phyloP scores from a whole-genome alignment of 1,140 invertebrate genomes.

The Calycopis cecrops region DNA sequence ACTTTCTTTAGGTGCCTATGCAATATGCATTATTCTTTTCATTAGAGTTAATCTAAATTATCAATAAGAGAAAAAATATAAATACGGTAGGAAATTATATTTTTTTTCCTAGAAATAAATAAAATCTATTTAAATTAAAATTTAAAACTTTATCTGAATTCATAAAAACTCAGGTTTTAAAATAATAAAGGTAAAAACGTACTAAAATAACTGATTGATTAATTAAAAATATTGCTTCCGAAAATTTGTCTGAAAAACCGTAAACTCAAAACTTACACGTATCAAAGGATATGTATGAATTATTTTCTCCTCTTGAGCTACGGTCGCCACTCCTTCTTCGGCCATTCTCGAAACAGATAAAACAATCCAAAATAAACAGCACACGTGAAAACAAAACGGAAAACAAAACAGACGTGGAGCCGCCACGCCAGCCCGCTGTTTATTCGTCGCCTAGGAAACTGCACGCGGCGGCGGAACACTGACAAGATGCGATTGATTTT shows the following conservation, averaged over 20 bases:
- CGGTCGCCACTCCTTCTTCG: conserved; percentile 59
- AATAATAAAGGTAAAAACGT: too few relatives aligned
- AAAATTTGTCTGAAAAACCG: not conserved
- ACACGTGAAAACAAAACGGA: conserved; percentile 23
- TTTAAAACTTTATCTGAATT: too few relatives aligned
- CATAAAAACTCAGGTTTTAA: too few relatives aligned
- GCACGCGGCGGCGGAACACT: conserved; percentile 30
- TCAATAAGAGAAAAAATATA: too few relatives aligned
- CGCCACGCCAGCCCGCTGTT: conserved; percentile 60
- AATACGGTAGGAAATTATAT: too few relatives aligned
- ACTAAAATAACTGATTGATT: too few relatives aligned
- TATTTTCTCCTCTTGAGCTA: conserved; percentile 78
- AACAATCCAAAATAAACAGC: not conserved
- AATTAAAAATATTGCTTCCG: not conserved
- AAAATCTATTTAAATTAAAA: too few relatives aligned
- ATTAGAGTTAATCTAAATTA: too few relatives aligned
- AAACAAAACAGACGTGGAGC: conserved; percentile 33
- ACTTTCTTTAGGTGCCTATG: too few relatives aligned
- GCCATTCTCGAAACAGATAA: conserved; percentile 46
- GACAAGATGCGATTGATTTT: conserved; percentile 68
- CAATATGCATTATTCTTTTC: too few relatives aligned
- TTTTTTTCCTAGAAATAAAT: too few relatives aligned
- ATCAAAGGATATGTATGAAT: conserved; percentile 84
- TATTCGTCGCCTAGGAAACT: conserved; percentile 64
- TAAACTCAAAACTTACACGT: conserved; percentile 71